phyloP scores from a whole-genome alignment of 2,113 vertebrate species.

The Dipodomys merriami region DNA sequence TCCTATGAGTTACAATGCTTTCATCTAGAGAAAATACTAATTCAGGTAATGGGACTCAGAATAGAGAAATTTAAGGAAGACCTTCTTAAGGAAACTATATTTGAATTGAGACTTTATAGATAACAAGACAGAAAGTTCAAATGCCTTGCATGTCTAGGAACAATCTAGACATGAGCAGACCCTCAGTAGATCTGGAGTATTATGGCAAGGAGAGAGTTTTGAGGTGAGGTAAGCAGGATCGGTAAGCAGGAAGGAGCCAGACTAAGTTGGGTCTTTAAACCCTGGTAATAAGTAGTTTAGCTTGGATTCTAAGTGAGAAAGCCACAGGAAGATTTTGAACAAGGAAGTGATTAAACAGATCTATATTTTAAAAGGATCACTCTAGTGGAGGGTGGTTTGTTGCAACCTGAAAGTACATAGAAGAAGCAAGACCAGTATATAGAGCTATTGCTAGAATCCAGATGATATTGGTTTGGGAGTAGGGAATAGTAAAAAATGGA shows the following conservation, averaged over 20 bases:
- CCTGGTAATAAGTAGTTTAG: not conserved
- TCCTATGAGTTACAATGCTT: conserved; percentile 1
- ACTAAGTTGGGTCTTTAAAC: not conserved
- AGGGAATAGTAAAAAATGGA: not conserved
- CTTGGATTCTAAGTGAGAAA: conserved; percentile 38
- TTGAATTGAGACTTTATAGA: conserved; percentile 36
- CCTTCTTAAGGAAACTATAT: conserved; percentile 23
- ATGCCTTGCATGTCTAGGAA: conserved; percentile 27
- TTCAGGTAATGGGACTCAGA: not conserved
- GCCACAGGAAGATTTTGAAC: not conserved
- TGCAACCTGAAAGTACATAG: not conserved
- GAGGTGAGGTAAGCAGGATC: not conserved
- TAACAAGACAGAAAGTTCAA: not conserved
- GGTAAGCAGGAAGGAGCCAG: not conserved
- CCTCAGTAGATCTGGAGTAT: not conserved
- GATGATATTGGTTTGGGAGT: not conserved
- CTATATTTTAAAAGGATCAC: conserved; percentile 19
- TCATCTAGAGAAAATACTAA: conserved; percentile 30
- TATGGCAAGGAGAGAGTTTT: not conserved
- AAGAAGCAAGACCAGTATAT: not conserved
- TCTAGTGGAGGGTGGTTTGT: not conserved
- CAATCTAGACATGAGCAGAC: not conserved
- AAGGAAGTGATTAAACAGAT: conserved; percentile 16
- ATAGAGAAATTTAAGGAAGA: conserved; percentile 40
- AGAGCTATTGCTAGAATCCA: not conserved